Evolutionary conservation across 2,888 invertebrate genomes (phyloP).

Genomic region (Gerris lacustris): DNA sequence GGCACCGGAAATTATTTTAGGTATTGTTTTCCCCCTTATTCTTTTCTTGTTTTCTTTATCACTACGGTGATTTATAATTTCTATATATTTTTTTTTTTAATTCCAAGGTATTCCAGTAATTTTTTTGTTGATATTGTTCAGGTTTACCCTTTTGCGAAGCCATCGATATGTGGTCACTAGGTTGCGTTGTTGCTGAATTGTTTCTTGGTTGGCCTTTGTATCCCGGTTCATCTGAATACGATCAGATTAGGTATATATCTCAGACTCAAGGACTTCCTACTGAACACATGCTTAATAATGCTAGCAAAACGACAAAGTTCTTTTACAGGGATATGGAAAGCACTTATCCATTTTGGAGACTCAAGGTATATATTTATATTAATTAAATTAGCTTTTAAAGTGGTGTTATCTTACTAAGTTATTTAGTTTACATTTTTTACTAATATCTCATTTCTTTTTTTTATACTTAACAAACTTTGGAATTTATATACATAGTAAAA

Average conservation of each 20-base stretch:
- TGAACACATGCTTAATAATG: slow-evolving; percentile 91
- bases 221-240: slow-evolving; percentile 98
- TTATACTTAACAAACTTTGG: too few relatives aligned
- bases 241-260: slow-evolving; percentile 92
- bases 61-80: background rate
- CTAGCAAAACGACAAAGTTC: slow-evolving; percentile 96
- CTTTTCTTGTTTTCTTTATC: background rate
- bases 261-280: slow-evolving; percentile 96
- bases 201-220: slow-evolving; percentile 99
- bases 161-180: slow-evolving; percentile 99
- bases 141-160: slow-evolving; percentile 96
- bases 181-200: slow-evolving; percentile 97
- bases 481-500: too few relatives aligned
- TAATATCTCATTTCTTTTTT: too few relatives aligned
- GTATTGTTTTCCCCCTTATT: slow-evolving; percentile 28
- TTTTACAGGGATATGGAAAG: slow-evolving; percentile 94
- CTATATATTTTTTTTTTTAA: too few relatives aligned
- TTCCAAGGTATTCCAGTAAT: background rate
- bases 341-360: slow-evolving; percentile 48
- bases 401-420: background rate
- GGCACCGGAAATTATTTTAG: slow-evolving; percentile 92
- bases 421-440: too few relatives aligned
- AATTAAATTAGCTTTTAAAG: background rate
- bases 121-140: slow-evolving; percentile 25
- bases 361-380: slow-evolving; percentile 39